phyloP scores from a whole-genome alignment of 1,140 invertebrate genomes.

The Aradophagus sp. region DNA sequence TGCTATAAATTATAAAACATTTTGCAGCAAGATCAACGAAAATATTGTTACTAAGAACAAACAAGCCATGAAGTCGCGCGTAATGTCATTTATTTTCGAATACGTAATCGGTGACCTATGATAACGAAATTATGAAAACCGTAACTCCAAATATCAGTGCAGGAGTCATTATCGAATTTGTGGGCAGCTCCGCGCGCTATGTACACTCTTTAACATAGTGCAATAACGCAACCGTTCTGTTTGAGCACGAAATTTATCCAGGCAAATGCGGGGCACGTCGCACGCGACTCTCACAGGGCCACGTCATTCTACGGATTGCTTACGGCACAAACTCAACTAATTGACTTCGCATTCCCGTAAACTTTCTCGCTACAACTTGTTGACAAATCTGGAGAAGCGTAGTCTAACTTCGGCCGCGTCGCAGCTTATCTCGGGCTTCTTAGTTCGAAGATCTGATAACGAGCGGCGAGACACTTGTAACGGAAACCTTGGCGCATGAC shows the following conservation, averaged over 20 bases:
- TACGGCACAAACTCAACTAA: conserved; percentile 41
- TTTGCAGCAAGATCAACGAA: too few relatives aligned
- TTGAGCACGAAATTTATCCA: conserved; percentile 12
- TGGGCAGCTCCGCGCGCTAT: conserved; percentile 1
- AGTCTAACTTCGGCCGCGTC: conserved; percentile 40
- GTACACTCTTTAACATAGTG: conserved; percentile 20
- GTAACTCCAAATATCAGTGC: background rate
- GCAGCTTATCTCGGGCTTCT: conserved; percentile 41
- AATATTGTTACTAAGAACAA: too few relatives aligned
- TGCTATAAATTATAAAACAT: too few relatives aligned
- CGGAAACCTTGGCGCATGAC: too few relatives aligned
- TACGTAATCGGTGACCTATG: conserved; percentile 3
- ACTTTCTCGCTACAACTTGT: conserved; percentile 51
- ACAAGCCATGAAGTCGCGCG: background rate
- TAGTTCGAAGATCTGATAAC: conserved; percentile 43
- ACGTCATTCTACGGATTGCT: conserved; percentile 15
- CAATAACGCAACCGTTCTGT: conserved; percentile 4
- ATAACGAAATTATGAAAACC: conserved; percentile 7
- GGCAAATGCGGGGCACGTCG: conserved; percentile 18
- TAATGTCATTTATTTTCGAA: conserved; percentile 3
- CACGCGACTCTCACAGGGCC: conserved; percentile 12
- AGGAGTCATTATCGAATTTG: conserved; percentile 11
- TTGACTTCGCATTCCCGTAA: conserved; percentile 50
- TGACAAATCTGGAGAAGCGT: conserved; percentile 53
- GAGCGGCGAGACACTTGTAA: conserved; percentile 43